Percentiles rank a stretch among this genome's conserved stretches.
Evolutionary conservation across 2,113 vertebrate species (phyloP).

Genomic region (Egretta garzetta): DNA sequence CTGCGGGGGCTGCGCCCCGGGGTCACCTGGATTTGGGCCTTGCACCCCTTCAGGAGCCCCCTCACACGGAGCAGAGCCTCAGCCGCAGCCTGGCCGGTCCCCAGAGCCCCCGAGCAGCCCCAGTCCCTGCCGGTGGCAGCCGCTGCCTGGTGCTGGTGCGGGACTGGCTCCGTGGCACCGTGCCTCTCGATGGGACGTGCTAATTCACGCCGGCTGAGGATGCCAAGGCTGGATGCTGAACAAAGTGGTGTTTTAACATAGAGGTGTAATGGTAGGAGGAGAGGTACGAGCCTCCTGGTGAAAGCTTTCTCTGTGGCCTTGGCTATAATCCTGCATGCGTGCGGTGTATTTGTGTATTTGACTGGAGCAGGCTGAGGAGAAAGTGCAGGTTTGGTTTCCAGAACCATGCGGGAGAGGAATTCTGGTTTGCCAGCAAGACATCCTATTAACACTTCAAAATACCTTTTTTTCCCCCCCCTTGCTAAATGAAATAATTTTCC

Average conservation of each 20-base stretch:
- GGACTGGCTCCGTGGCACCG: fast-evolving
- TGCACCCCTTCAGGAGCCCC: background rate
- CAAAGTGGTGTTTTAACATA: fast-evolving
- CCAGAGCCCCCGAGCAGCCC: background rate
- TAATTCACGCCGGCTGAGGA: fast-evolving
- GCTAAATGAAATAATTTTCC: background rate
- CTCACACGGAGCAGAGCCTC: fast-evolving
- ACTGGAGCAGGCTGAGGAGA: background rate
- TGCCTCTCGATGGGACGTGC: background rate
- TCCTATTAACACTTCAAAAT: background rate
- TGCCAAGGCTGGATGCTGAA: background rate
- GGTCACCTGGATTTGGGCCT: background rate
- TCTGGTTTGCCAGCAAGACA: background rate
- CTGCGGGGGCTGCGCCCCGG: fast-evolving
- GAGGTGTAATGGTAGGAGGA: background rate
- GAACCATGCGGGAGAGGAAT: background rate
- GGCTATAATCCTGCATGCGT: background rate
- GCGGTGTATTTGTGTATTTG: background rate
- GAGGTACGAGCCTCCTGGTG: background rate
- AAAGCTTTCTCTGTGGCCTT: background rate
- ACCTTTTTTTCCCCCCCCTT: background rate
- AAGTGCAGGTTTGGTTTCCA: background rate
- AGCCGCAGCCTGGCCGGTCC: background rate
- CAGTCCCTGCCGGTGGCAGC: fast-evolving
- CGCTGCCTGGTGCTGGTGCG: background rate